Evolutionary conservation across 1,140 invertebrate species (phyloP).

Genomic region (Caerostris extrusa): DNA sequence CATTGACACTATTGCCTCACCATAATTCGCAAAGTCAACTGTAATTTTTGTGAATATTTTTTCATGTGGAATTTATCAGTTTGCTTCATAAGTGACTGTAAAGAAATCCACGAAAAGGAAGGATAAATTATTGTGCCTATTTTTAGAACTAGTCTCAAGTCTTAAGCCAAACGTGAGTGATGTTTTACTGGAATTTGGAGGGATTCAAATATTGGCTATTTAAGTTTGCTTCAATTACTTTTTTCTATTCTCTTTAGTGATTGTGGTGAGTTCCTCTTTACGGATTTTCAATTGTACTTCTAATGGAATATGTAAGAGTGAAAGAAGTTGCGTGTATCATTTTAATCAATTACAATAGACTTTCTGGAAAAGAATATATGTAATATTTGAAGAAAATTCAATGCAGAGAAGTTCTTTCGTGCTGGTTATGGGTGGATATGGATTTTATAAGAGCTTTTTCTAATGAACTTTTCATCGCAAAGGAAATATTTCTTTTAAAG

Average conservation of each 20-base stretch:
- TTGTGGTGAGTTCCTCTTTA: background rate
- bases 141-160: constrained; percentile 74
- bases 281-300: background rate
- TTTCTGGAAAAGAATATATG: constrained; percentile 10
- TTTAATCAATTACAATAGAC: background rate
- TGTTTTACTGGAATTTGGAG: constrained; percentile 2
- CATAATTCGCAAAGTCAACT: background rate
- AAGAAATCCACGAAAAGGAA: background rate
- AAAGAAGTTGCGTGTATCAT: background rate
- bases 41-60: background rate
- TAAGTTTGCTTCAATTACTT: background rate
- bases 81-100: background rate
- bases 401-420: background rate
- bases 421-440: background rate
- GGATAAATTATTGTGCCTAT: constrained; percentile 44
- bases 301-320: constrained; percentile 1
- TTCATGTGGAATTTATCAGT: background rate
- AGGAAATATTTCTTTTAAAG: background rate
- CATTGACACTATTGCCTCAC: background rate
- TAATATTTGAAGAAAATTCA: background rate
- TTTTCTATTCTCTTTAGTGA: background rate
- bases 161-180: constrained; percentile 73
- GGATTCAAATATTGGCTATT: background rate
- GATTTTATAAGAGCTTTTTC: constrained; percentile 7
- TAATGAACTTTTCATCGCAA: constrained; percentile 5